Percentiles rank a stretch among this genome's conserved stretches.
These are phyloP conservation scores for Petaurus breviceps DNA, from an alignment of 2,113 vertebrate genomes.

Conservation along the genomic window DNA sequence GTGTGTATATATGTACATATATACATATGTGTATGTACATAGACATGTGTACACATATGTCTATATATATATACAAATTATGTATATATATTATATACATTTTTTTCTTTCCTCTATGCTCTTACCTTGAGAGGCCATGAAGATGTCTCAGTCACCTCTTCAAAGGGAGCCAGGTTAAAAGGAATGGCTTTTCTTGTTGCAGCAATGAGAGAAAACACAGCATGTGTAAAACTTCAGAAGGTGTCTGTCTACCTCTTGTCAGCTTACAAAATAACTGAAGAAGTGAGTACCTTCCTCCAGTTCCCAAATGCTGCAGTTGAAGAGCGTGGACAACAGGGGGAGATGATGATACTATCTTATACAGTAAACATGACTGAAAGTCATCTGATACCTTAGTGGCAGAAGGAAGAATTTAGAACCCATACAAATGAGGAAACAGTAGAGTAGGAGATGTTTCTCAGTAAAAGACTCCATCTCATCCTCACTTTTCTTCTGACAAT, in stretches of 20 bases:
- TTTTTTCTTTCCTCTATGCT: conserved; percentile 34
- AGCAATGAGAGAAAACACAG: conserved; percentile 76
- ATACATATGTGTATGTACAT: too few species aligned
- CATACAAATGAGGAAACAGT: conserved; percentile 19
- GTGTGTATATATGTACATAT: too few species aligned
- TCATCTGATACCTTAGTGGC: not conserved
- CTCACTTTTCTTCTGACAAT: not conserved
- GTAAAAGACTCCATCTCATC: not conserved
- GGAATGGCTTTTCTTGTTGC: conserved; percentile 81
- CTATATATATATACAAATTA: not conserved
- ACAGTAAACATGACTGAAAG: conserved; percentile 47
- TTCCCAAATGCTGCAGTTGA: conserved; percentile 74
- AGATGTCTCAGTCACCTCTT: conserved; percentile 83
- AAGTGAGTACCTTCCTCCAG: conserved; percentile 53
- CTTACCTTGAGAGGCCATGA: conserved; percentile 89
- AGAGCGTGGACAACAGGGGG: conserved; percentile 76
- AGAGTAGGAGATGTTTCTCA: not conserved
- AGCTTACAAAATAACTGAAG: conserved; percentile 73
- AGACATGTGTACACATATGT: not conserved
- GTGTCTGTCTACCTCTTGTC: conserved; percentile 64
- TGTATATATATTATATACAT: not conserved
- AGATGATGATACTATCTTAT: conserved; percentile 66
- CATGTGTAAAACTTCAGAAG: conserved; percentile 81
- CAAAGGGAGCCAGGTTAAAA: conserved; percentile 85
- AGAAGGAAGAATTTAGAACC: conserved; percentile 10